These are phyloP conservation scores for Lordiphosa mommai DNA, from an alignment of 1,140 invertebrate genomes.

Conservation along the genomic window DNA sequence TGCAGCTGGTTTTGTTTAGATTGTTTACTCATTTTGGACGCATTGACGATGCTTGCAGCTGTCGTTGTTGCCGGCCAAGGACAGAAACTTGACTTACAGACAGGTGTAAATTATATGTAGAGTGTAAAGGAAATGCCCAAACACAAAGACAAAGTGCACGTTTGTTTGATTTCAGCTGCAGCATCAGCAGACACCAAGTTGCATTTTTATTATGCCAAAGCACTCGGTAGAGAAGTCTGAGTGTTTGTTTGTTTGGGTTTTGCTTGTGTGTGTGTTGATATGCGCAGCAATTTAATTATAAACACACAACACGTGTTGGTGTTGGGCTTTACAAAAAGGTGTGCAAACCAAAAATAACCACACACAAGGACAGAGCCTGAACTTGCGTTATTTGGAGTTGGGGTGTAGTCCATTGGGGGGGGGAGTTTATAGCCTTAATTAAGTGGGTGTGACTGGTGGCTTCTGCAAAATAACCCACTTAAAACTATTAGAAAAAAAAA, in stretches of 20 bases:
- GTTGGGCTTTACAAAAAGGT: slow-evolving; percentile 34
- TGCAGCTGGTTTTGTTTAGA: slow-evolving; percentile 10
- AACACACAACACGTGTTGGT: slow-evolving; percentile 68
- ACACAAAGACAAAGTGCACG: slow-evolving; percentile 13
- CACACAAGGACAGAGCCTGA: slow-evolving; percentile 19
- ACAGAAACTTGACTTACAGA: slow-evolving; percentile 59
- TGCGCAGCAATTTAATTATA: slow-evolving; percentile 67
- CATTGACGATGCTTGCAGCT: slow-evolving; percentile 52
- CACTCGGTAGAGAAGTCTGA: slow-evolving; percentile 30
- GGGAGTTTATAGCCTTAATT: slow-evolving; percentile 26
- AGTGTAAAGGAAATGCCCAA: slow-evolving; percentile 46
- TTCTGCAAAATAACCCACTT: slow-evolving; percentile 20
- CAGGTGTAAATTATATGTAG: slow-evolving; percentile 69
- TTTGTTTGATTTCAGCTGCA: slow-evolving; percentile 12
- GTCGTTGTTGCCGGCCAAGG: slow-evolving; percentile 39
- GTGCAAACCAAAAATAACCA: slow-evolving; percentile 62
- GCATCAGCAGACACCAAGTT: slow-evolving; percentile 58
- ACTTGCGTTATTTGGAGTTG: slow-evolving; percentile 31
- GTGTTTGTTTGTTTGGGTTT: slow-evolving; percentile 5
- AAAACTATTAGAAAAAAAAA: slow-evolving; percentile 48
- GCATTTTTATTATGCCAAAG: slow-evolving; percentile 62
- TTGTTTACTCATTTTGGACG: slow-evolving; percentile 62
- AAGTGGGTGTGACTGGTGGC: not conserved
- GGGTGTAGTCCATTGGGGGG: slow-evolving; percentile 11
- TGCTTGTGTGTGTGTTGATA: slow-evolving; percentile 29